Base-by-base conservation (phyloP, 1,140 invertebrate genomes). In the Lepidotrigona ventralis region DNA sequence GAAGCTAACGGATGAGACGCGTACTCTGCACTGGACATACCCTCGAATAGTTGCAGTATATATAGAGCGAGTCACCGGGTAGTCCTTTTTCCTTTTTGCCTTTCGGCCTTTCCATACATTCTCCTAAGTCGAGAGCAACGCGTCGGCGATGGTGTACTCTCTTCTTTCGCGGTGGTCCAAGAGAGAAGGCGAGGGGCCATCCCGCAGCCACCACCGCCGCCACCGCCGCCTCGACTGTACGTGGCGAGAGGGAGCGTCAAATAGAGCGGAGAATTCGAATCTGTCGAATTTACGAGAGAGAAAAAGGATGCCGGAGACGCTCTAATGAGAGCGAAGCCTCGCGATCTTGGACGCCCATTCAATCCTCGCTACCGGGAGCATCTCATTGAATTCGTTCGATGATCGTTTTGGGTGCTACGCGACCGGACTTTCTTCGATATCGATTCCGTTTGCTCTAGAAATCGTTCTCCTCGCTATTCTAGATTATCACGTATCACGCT, bases 241-340 rank as follows among this genome's bases (percentile, higher is more conserved):
- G 77, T 71, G 84, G 88, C 84, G 84, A 93, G 91, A 92, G 91
- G 92, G 90, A 88, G 91, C 90, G 91, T 93, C 93, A 94, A 94
- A 94, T 94, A 94, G 94, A 94, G 94, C 94, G 94, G 90, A 94
- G 93, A 93, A 93, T 92, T 93, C 92, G 91, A 93, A 94, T 94
- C 92, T 92, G 91, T 93, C 93, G 92, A 94, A 94, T 93, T 94
- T 89, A 90, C 84, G 90, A 26, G 21, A 51, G 33, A 51, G 92
- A 93, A 94, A 90, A 81, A 78, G 63, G 72, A 60, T 68, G 46
- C 46, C 75, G 56, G 33, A 83, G 80, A 85, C 64, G 76, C 1
- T 71, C 74, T 63, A 86, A 85, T 86, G 83, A 90, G 79, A 88
- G 79, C 79, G 80, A 85, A 89, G 85, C 79, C 83, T 60, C 66